Percentiles rank a stretch among this genome's conserved stretches.
Conservation (phyloP, 1,140 invertebrate genomes). For the Drosophila prosaltans region DNA sequence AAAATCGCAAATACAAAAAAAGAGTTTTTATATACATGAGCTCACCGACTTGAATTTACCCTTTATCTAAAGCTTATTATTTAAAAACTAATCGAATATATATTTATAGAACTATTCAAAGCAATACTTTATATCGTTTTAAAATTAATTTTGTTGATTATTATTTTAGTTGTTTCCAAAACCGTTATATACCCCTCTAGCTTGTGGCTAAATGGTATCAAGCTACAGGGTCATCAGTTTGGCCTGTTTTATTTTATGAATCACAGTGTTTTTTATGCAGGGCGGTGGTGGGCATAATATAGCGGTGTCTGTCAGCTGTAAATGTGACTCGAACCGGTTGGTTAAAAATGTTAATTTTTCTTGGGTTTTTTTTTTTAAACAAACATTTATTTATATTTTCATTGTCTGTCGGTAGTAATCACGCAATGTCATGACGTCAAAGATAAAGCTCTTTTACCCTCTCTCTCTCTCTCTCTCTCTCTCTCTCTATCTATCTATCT, state of each 20-base stretch:
- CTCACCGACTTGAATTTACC: background rate
- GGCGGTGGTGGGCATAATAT: constrained; percentile 5
- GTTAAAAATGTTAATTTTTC: constrained; percentile 63
- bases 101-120: background rate
- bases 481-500: constrained; percentile 20
- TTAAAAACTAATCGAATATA: too few relatives aligned
- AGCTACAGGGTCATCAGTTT: constrained; percentile 50
- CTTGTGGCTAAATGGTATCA: background rate
- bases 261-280: constrained; percentile 46
- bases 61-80: background rate
- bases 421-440: constrained; percentile 52
- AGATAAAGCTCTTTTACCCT: constrained; percentile 16
- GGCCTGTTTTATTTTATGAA: constrained; percentile 56
- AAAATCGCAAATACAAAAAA: constrained; percentile 61
- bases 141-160: background rate
- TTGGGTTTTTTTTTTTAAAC: constrained; percentile 45
- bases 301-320: constrained; percentile 28
- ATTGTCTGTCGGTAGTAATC: constrained; percentile 48
- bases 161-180: constrained; percentile 55
- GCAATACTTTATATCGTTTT: background rate
- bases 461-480: constrained; percentile 27
- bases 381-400: constrained; percentile 42
- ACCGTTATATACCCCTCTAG: constrained; percentile 39
- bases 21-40: background rate
- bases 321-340: constrained; percentile 58